Evolutionary conservation across 2,888 invertebrate species (phyloP).

Genomic region (Chelonus formosanus): DNA sequence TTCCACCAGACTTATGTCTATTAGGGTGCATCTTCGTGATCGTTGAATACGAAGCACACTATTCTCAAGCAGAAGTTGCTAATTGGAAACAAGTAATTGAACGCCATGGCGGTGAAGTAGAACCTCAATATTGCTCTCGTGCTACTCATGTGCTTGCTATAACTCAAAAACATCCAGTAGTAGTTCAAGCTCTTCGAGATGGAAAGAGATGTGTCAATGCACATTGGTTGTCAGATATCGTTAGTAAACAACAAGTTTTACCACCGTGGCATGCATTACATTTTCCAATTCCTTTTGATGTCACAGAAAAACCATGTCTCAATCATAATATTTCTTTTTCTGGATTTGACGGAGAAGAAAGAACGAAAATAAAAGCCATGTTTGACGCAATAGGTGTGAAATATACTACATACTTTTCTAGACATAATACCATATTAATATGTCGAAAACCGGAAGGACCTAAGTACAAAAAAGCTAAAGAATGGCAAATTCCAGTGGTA

Average conservation of each 20-base stretch:
- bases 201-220: conserved; percentile 81
- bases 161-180: conserved; percentile 89
- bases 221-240: conserved; percentile 91
- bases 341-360: conserved; percentile 90
- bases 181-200: conserved; percentile 81
- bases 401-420: conserved; percentile 79
- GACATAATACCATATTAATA: conserved; percentile 80
- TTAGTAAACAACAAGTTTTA: conserved; percentile 82
- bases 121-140: conserved; percentile 81
- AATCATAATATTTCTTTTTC: conserved; percentile 85
- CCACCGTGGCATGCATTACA: conserved; percentile 96
- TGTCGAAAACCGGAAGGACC: conserved; percentile 85
- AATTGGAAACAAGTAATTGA: conserved; percentile 78
- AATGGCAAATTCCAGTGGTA: conserved; percentile 91
- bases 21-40: conserved; percentile 93
- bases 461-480: conserved; percentile 89
- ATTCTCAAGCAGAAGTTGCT: conserved; percentile 70
- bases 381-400: conserved; percentile 86
- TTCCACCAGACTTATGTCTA: conserved; percentile 88
- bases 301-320: conserved; percentile 76
- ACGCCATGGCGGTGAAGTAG: conserved; percentile 88
- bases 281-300: conserved; percentile 79
- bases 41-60: conserved; percentile 81
- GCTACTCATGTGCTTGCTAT: conserved; percentile 94
- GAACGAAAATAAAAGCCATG: conserved; percentile 83